Base-by-base conservation (phyloP, 1,140 invertebrate genomes). In the Heliconius eleuchia region DNA sequence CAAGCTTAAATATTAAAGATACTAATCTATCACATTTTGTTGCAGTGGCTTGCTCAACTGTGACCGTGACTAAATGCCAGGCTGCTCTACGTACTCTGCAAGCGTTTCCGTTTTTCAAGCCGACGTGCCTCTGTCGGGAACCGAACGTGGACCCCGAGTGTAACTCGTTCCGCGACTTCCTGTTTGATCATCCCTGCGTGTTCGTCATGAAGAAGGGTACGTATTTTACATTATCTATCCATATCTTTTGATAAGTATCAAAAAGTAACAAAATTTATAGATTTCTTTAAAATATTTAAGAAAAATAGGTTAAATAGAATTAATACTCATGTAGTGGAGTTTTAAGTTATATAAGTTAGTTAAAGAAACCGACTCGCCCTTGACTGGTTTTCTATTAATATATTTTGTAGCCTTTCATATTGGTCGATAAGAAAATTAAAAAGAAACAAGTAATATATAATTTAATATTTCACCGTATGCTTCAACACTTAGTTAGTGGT, bases 141-240 rank as follows among this genome's bases (percentile, higher is more conserved):
- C 98, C 97, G 11, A 97, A 97, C 91, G 96, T 98, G 84, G 98
- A 98, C 95, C 98, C 97, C 80, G 97, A 98, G 86, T 98, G 98
- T 93, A 98, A 98, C 95, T 97, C 97, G 85, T 98, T 98, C 95
- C 96, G 97, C 87, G 97, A 98, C 94, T 98, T 98, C 90, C 96
- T 98, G 74, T 98, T 98, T 91, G 98, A 98, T 94, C 98, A 98
- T 95, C 98, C 98, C 27, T 98, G 98, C 95, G 96, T 97, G 84
- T 97, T 97, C 92, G 97, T 98, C 73, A 96, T 96, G 83, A 98
- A 98, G 91, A 98, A 98, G 96, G 98, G 98, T 98, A 94, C 95
- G 95, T 27, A 66, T 30, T 30, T 37, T 1, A 37, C 6, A 37
- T 37, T 37, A 37, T 37, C 34, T 34, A 34, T 34, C 34, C 34